These are phyloP conservation scores for Tigriopus japonicus DNA, from an alignment of 1,140 invertebrate genomes.

Conservation along the genomic window DNA sequence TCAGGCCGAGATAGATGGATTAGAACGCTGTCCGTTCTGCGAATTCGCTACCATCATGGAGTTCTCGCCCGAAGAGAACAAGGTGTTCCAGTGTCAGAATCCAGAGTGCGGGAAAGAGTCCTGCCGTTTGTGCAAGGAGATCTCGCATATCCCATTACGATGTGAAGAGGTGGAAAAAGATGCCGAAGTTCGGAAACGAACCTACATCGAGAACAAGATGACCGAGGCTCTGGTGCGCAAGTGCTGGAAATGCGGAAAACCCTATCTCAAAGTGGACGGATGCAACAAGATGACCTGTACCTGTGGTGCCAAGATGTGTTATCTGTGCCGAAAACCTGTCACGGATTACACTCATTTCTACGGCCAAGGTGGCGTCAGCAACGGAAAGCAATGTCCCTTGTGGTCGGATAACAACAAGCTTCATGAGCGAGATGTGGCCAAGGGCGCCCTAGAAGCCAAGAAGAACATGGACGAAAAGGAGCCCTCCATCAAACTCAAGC, in stretches of 20 bases:
- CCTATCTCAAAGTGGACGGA: conserved; percentile 40
- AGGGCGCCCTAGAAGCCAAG: background rate
- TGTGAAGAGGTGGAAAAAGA: conserved; percentile 40
- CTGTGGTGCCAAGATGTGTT: conserved; percentile 47
- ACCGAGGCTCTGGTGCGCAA: conserved; percentile 38
- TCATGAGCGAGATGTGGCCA: conserved; percentile 7
- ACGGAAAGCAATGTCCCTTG: conserved; percentile 5
- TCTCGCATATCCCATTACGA: conserved; percentile 38
- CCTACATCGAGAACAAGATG: conserved; percentile 41
- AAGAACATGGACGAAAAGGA: conserved; percentile 2
- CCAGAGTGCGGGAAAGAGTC: conserved; percentile 42
- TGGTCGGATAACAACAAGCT: background rate
- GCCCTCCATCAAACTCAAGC: background rate
- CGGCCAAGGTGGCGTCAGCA: background rate
- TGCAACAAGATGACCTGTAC: conserved; percentile 49
- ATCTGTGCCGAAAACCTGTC: conserved; percentile 36
- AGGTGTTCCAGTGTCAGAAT: conserved; percentile 42
- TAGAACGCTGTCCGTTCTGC: conserved; percentile 43
- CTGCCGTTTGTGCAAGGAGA: conserved; percentile 33
- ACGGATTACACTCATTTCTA: conserved; percentile 5
- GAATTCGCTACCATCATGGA: conserved; percentile 37
- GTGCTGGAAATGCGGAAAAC: conserved; percentile 7
- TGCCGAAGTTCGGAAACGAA: conserved; percentile 32
- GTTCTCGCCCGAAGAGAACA: conserved; percentile 31
- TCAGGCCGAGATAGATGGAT: conserved; percentile 34